Base-by-base conservation (phyloP, 92 coral and sea anemone species). In the Siderastrea siderea region DNA sequence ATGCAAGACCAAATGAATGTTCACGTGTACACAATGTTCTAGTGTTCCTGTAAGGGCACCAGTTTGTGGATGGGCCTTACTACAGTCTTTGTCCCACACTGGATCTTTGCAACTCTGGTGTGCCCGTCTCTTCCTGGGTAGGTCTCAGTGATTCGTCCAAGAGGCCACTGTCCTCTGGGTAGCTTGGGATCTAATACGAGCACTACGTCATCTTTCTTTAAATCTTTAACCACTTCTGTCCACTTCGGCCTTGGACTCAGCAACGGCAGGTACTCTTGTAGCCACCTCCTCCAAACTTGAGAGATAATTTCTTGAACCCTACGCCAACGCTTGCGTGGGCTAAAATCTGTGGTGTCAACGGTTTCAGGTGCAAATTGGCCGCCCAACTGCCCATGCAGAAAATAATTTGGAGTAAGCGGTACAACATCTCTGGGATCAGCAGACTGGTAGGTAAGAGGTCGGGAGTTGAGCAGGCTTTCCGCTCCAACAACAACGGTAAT, bases 81-180 rank as follows among this genome's bases (percentile, higher is more conserved):
- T 26, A 91, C 13, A 6, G 87, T 82, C 48, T 49, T 91, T 17
- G n/a, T 63, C 10, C 92, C 92, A 72, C 91, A 85, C 79, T 86
- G 93, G 54, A 89, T 88, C 55, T 86, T 89, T 45, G 93, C 95
- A n/a, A 89, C 89, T 52, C 95, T 58, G n/a, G 91, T 90, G 66
- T 92, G 89, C 45, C 91, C 93, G 76, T 89, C 93, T 68, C 79
- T 58, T 46, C 94, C 89, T 47, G 91, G 95, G 59, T 93, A 93
- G 83, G 92, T 83, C 60, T 82, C 89, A 4, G 68, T 70, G 47
- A 90, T 90, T 53, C 91, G 15, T 73, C 78, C 93, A 46, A 93
- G 78, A 45, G 91, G 91, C 96, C 96, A 89, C 11, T 67, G 87
- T 53, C 91, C 93, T 69, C 87, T 16, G 55, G 89, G 94, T 17